Conservation (phyloP, 2,888 invertebrate genomes). For the Brenthis hecate region DNA sequence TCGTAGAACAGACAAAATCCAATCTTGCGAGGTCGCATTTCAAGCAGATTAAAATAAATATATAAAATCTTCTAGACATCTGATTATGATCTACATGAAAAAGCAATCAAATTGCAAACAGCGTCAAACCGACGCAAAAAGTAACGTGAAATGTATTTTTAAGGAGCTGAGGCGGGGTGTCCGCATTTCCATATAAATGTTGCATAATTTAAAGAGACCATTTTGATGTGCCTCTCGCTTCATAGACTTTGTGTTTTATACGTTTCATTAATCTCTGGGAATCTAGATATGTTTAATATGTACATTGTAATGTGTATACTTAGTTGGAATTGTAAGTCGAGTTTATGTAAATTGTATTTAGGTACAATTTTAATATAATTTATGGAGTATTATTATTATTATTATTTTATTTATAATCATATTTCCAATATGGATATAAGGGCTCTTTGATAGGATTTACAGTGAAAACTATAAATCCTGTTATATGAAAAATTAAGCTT, state of each 20-base stretch:
- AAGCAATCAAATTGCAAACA: conserved; percentile 73
- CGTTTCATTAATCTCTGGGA: conserved; percentile 48
- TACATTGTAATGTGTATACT: neutral
- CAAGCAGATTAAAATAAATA: no score
- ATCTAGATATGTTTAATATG: conserved; percentile 8
- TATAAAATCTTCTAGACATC: conserved; percentile 9
- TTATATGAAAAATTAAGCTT: no score
- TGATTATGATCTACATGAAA: conserved; percentile 73
- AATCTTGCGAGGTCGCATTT: no score
- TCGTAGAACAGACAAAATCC: no score
- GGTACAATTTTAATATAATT: no score
- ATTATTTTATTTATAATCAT: no score
- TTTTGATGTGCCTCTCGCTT: conserved; percentile 56
- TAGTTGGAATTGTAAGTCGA: no score
- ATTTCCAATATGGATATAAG: no score
- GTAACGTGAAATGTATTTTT: conserved; percentile 74
- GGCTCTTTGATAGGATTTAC: no score
- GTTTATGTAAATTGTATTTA: no score
- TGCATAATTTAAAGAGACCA: conserved; percentile 75
- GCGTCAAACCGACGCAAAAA: conserved; percentile 72
- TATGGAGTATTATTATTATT: no score
- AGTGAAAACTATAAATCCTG: no score
- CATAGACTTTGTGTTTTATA: conserved; percentile 66
- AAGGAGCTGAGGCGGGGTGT: conserved; percentile 60
- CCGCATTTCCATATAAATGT: conserved; percentile 80